Conservation (phyloP, 2,797 vertebrate species). For the Pseudocheirus occidentalis region DNA sequence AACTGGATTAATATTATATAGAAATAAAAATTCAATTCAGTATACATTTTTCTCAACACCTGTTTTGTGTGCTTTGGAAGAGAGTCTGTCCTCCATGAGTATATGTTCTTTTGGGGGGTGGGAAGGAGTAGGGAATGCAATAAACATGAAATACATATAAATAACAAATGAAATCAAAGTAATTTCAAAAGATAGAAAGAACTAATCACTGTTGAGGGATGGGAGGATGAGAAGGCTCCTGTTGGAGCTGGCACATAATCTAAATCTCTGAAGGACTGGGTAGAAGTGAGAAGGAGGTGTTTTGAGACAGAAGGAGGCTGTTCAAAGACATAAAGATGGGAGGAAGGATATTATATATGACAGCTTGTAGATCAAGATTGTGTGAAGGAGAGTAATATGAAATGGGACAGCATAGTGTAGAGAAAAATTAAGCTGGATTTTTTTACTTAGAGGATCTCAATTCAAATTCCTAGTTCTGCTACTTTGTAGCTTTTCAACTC, state of each 20-base stretch:
- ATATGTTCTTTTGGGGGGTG: neutral
- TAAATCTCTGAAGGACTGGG: neutral
- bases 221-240: neutral
- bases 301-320: neutral
- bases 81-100: neutral
- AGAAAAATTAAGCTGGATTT: neutral
- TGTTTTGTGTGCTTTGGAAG: neutral
- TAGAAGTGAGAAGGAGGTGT: neutral
- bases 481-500: neutral
- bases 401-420: neutral
- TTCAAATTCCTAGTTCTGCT: neutral
- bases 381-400: neutral
- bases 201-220: neutral
- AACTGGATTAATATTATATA: neutral
- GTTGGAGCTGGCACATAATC: neutral
- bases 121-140: neutral
- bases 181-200: neutral
- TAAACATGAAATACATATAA: neutral
- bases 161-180: neutral
- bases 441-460: neutral
- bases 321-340: neutral
- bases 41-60: neutral
- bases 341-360: neutral
- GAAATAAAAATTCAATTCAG: neutral
- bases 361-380: neutral